Percentiles rank a stretch among this genome's conserved stretches.
These are phyloP conservation scores for Nansenia antarctica DNA, from an alignment of 2,113 vertebrate species.

Conservation along the genomic window DNA sequence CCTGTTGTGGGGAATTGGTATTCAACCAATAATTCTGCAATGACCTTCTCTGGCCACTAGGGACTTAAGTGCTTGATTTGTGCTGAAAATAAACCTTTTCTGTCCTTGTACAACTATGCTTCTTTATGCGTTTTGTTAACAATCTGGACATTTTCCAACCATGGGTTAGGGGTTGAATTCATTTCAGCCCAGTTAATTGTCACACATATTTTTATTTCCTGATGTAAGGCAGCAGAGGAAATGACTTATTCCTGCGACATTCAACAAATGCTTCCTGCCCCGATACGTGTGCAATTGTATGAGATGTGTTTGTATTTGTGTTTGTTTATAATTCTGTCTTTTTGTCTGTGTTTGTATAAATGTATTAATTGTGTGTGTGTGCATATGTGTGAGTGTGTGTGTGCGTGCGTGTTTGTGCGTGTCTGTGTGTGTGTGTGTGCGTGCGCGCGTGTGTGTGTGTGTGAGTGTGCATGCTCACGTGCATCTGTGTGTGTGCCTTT, in stretches of 20 bases:
- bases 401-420: not conserved
- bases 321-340: not conserved
- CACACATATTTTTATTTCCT: constrained; percentile 42
- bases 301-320: not conserved
- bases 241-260: constrained; percentile 33
- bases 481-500: no score
- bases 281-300: not conserved
- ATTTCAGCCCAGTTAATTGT: constrained; percentile 25
- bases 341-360: constrained; percentile 7
- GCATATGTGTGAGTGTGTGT: not conserved
- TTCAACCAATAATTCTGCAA: not conserved
- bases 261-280: constrained; percentile 16
- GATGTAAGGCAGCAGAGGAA: constrained; percentile 24
- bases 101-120: not conserved
- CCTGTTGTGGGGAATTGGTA: not conserved
- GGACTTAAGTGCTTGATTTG: not conserved
- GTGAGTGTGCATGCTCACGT: not conserved
- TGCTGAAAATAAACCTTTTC: not conserved
- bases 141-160: constrained; percentile 19
- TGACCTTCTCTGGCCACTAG: not conserved
- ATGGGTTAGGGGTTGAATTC: not conserved
- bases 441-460: not conserved
- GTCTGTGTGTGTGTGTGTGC: not conserved
- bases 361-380: constrained; percentile 9
- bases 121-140: constrained; percentile 31